Base-by-base conservation (phyloP, 2,888 invertebrate species). In the Drosophila recens region DNA sequence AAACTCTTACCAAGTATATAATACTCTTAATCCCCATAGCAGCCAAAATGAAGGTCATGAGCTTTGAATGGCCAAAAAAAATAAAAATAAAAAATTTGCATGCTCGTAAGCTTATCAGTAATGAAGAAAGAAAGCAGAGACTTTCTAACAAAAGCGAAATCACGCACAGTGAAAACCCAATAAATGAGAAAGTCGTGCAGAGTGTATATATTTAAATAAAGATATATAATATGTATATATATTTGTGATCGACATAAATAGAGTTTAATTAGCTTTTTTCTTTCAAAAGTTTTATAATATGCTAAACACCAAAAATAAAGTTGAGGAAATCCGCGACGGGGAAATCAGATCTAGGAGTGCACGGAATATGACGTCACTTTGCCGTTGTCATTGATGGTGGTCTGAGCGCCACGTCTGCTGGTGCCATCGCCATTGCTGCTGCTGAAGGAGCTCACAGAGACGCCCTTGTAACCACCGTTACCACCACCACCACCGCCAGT, bases 311-410 rank as follows among this genome's bases (percentile, higher is more conserved):
- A 62, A 52, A 64, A 63, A 30, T 48, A 58, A 62, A 49, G 6
- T 76, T 65, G 40, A 33, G 42, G 56, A 46, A n/a, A 8, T 45
- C 17, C 34, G 23, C 3, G 15, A 8, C 1, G 6, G 56, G 34
- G 38, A 48, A 20, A n/a, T 48, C 43, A 33, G 27, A 17, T 65
- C 83, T 92, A 92, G n/a, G 91, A 91, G 62, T 91, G 84, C 43
- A 90, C 88, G 42, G 87, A 86, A 63, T 95, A 95, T 51, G 94
- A 94, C 61, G 95, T 94, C 45, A 96, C 89, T 89, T 95, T 95
- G 72, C 97, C 97, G 87, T 97, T 96, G 81, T 96, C 95, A 87
- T 96, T 95, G 58, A 96, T 93, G 0, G 94, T 93, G 9, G 96
- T 96, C 46, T 95, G 93, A 0, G 96, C 95, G 49, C 94, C 93